These are phyloP conservation scores for Melieria picta DNA, from an alignment of 2,888 invertebrate genomes.

Conservation along the genomic window DNA sequence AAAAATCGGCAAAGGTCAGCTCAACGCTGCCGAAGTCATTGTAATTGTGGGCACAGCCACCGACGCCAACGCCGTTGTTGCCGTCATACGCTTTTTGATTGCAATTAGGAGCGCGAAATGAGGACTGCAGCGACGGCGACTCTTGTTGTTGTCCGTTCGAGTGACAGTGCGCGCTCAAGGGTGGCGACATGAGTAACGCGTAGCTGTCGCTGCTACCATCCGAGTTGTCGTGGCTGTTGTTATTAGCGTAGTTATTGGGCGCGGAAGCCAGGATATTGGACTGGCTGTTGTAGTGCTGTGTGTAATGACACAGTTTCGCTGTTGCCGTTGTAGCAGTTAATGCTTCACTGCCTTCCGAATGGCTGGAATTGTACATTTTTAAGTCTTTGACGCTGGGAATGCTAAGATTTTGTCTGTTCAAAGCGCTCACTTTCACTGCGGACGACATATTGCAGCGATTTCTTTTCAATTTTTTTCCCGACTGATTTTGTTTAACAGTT, in stretches of 20 bases:
- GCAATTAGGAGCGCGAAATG: slow-evolving; percentile 50
- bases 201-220: slow-evolving; percentile 32
- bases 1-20: slow-evolving; percentile 58
- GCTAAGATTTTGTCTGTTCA: slow-evolving; percentile 43
- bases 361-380: slow-evolving; percentile 36
- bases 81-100: slow-evolving; percentile 46
- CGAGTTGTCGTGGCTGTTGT: slow-evolving; percentile 35
- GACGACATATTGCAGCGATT: slow-evolving; percentile 49
- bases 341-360: slow-evolving; percentile 10
- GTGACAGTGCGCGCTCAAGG: slow-evolving; percentile 51
- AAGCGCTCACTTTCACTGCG: slow-evolving; percentile 51
- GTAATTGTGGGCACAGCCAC: slow-evolving; percentile 42
- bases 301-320: too few species aligned
- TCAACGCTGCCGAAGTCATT: slow-evolving; percentile 52
- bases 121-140: not conserved
- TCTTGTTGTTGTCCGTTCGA: not conserved
- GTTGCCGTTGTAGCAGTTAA: slow-evolving; percentile 19
- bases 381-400: slow-evolving; percentile 45
- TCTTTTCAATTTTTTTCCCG: slow-evolving; percentile 3
- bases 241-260: slow-evolving; percentile 24
- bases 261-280: slow-evolving; percentile 27
- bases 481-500: slow-evolving; percentile 39
- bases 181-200: slow-evolving; percentile 52
- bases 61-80: slow-evolving; percentile 7
- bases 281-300: slow-evolving; percentile 18